Conservation (phyloP, 2,113 vertebrate species). For the Etheostoma cragini region DNA sequence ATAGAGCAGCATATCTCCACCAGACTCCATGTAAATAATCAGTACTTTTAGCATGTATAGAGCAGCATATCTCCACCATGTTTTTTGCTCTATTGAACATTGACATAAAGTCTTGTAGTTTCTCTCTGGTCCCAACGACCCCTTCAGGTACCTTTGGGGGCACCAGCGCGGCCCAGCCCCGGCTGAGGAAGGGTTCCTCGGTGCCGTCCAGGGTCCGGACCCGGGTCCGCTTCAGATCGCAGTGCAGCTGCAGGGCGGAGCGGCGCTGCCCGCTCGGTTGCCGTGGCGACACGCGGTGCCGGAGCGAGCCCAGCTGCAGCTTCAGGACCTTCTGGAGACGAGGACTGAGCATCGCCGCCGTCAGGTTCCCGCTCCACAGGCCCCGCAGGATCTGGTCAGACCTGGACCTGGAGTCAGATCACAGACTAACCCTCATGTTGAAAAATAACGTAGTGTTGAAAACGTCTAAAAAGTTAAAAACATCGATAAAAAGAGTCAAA, state of each 20-base stretch:
- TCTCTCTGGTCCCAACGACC: too few relatives aligned
- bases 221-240: slow-evolving; percentile 16
- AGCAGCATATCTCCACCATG: too few relatives aligned
- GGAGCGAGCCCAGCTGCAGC: slow-evolving; percentile 23
- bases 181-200: not conserved
- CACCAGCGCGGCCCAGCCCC: slow-evolving; percentile 22
- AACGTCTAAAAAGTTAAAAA: too few relatives aligned
- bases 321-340: slow-evolving; percentile 30
- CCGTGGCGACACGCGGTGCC: slow-evolving; percentile 8
- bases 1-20: too few relatives aligned
- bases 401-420: slow-evolving; percentile 13
- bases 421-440: too few relatives aligned
- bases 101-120: too few relatives aligned
- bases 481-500: too few relatives aligned
- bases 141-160: not conserved
- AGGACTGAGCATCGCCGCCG: slow-evolving; percentile 18
- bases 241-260: slow-evolving; percentile 3
- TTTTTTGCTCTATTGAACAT: too few relatives aligned
- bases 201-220: slow-evolving; percentile 24
- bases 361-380: slow-evolving; percentile 15
- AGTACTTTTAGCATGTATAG: too few relatives aligned
- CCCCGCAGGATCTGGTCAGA: slow-evolving; percentile 15
- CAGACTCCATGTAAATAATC: too few relatives aligned
- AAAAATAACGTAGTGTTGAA: too few relatives aligned
- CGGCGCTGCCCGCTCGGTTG: not conserved